phyloP scores from a whole-genome alignment of 2,113 vertebrate genomes.

The Scartelaos histophorus region DNA sequence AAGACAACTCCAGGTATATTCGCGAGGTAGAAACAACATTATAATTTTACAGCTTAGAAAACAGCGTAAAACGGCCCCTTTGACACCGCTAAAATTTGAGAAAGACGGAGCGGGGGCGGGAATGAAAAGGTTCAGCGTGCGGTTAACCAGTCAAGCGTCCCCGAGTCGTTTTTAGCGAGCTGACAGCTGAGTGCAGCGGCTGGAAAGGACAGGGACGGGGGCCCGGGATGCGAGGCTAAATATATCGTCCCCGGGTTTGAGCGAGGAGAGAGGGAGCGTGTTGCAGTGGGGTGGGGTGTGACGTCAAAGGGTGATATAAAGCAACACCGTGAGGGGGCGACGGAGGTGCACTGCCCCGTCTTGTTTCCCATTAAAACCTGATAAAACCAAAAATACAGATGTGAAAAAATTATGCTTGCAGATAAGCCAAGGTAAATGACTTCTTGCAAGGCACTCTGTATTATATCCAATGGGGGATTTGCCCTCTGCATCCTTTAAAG shows the following conservation, averaged over 20 bases:
- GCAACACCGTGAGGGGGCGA: neutral
- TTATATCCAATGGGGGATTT: too few relatives aligned
- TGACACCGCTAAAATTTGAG: conserved; percentile 10
- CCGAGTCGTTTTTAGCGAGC: conserved; percentile 18
- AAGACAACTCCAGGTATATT: too few relatives aligned
- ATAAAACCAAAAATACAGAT: too few relatives aligned
- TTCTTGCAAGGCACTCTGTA: too few relatives aligned
- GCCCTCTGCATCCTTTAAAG: too few relatives aligned
- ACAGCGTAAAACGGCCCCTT: too few relatives aligned
- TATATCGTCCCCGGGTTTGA: neutral
- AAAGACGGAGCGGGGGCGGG: conserved; percentile 3
- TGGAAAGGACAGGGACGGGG: conserved; percentile 13
- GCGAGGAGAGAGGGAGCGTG: neutral
- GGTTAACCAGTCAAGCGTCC: conserved; percentile 16
- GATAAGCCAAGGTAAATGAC: too few relatives aligned
- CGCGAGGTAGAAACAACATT: too few relatives aligned
- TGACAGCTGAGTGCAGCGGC: conserved; percentile 17
- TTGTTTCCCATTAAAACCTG: neutral
- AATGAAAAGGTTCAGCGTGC: conserved; percentile 21
- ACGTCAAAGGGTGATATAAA: neutral
- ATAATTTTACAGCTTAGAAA: too few relatives aligned
- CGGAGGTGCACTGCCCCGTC: neutral
- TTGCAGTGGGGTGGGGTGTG: neutral
- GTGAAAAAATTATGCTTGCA: too few relatives aligned
- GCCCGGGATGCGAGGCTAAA: neutral